Conservation (phyloP, 1,140 invertebrate genomes). For the Monochamus saltuarius region DNA sequence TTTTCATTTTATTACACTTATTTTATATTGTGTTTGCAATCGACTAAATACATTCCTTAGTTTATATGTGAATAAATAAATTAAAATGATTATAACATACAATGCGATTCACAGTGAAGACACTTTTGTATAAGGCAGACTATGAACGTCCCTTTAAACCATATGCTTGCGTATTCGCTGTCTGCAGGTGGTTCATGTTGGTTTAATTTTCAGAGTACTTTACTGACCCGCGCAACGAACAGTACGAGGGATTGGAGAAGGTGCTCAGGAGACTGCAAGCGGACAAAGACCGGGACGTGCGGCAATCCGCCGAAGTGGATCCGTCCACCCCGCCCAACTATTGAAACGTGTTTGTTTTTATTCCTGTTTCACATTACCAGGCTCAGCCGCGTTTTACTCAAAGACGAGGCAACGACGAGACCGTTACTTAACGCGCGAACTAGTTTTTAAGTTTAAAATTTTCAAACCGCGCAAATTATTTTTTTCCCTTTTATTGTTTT, state of each 20-base stretch:
- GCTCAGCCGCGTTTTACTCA: not conserved
- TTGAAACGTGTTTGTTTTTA: slow-evolving; percentile 6
- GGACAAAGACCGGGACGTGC: slow-evolving; percentile 49
- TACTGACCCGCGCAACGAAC: slow-evolving; percentile 42
- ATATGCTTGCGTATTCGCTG: not conserved
- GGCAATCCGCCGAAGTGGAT: slow-evolving; percentile 37
- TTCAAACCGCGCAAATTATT: not conserved
- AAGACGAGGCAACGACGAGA: not conserved
- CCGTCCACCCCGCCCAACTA: not conserved
- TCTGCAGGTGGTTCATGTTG: not conserved
- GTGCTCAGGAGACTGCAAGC: slow-evolving; percentile 46
- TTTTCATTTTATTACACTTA: no score
- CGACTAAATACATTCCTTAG: no score
- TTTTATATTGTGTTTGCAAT: no score
- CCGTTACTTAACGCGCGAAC: no score
- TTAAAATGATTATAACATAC: slow-evolving; percentile 32
- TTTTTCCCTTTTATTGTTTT: not conserved
- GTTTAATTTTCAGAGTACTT: slow-evolving; percentile 44
- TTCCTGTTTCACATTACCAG: slow-evolving; percentile 11
- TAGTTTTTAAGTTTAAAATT: no score
- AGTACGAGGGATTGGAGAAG: slow-evolving; percentile 37
- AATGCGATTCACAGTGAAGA: slow-evolving; percentile 32
- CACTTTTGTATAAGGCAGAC: slow-evolving; percentile 41
- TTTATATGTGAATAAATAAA: no score
- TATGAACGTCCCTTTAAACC: slow-evolving; percentile 17